These are phyloP conservation scores for Apis laboriosa DNA, from an alignment of 1,140 invertebrate genomes.

Conservation along the genomic window DNA sequence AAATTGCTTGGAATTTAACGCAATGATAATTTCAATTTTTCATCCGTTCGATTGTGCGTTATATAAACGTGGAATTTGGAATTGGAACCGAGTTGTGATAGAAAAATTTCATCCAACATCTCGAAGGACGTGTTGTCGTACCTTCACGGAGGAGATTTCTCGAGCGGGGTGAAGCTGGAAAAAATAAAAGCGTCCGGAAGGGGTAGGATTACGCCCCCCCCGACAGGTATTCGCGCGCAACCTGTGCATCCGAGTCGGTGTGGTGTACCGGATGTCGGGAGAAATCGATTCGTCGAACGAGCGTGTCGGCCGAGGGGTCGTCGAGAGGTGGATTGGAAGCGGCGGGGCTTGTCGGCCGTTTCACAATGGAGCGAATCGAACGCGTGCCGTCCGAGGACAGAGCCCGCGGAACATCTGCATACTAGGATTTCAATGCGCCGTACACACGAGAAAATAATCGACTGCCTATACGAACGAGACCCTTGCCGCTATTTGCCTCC, in stretches of 20 bases:
- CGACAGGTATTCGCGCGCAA: constrained; percentile 39
- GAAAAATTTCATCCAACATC: too few species aligned
- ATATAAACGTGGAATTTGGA: too few species aligned
- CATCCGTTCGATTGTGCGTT: too few species aligned
- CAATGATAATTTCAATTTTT: too few species aligned
- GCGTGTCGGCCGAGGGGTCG: constrained; percentile 60
- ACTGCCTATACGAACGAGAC: neutral
- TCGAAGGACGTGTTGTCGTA: too few species aligned
- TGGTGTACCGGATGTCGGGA: constrained; percentile 54
- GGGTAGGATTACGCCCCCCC: neutral
- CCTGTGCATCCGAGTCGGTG: constrained; percentile 47
- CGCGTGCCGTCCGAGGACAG: constrained; percentile 58
- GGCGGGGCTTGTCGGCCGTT: constrained; percentile 53
- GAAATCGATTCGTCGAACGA: constrained; percentile 69
- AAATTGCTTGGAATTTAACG: too few species aligned
- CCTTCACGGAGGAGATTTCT: too few species aligned
- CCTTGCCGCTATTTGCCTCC: constrained; percentile 30
- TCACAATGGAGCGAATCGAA: constrained; percentile 65
- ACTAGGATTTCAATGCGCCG: constrained; percentile 50
- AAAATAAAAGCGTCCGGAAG: neutral
- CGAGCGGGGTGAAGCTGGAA: too few species aligned
- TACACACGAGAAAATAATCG: constrained; percentile 48
- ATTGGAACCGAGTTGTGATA: too few species aligned
- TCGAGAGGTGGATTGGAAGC: constrained; percentile 59
- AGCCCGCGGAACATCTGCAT: constrained; percentile 45